phyloP scores from a whole-genome alignment of 2,113 vertebrate species.

The Capra hircus region DNA sequence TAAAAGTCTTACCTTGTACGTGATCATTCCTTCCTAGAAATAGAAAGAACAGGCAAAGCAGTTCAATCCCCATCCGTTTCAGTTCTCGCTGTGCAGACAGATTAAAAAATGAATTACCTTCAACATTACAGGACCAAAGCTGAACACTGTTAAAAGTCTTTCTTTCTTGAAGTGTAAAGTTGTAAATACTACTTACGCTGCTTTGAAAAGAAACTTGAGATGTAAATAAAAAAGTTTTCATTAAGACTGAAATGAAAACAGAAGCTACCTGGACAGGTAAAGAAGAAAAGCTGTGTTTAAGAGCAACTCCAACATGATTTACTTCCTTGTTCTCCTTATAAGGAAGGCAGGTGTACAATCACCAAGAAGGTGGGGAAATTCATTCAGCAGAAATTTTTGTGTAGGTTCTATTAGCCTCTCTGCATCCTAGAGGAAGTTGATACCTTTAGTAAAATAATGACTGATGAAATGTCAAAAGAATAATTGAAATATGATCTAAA shows the following conservation, averaged over 20 bases:
- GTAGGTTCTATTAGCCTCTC: conserved; percentile 57
- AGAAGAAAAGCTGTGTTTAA: conserved; percentile 76
- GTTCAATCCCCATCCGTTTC: conserved; percentile 96
- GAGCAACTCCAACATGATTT: conserved; percentile 76
- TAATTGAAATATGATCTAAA: conserved; percentile 4
- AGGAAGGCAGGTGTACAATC: conserved; percentile 85
- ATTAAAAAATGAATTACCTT: conserved; percentile 79
- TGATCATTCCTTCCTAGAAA: conserved; percentile 86
- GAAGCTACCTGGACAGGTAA: conserved; percentile 84
- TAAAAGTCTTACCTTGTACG: conserved; percentile 89
- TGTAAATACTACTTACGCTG: conserved; percentile 66
- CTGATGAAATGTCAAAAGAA: conserved; percentile 11
- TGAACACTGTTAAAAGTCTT: conserved; percentile 62
- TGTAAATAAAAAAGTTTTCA: conserved; percentile 64
- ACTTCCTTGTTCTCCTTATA: conserved; percentile 95
- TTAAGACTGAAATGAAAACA: conserved; percentile 77
- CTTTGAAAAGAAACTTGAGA: conserved; percentile 72
- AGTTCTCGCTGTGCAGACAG: conserved; percentile 83
- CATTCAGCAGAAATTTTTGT: conserved; percentile 78
- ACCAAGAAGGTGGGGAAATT: conserved; percentile 79
- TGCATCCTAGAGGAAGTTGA: conserved; percentile 73
- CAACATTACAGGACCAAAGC: conserved; percentile 48
- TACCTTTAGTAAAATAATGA: conserved; percentile 33
- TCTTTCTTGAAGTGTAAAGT: conserved; percentile 53
- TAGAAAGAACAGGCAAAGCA: conserved; percentile 90